Percentiles rank a stretch among this genome's conserved stretches.
These are phyloP conservation scores for Drosophila ambigua DNA, from an alignment of 1,140 invertebrate species.

Conservation along the genomic window DNA sequence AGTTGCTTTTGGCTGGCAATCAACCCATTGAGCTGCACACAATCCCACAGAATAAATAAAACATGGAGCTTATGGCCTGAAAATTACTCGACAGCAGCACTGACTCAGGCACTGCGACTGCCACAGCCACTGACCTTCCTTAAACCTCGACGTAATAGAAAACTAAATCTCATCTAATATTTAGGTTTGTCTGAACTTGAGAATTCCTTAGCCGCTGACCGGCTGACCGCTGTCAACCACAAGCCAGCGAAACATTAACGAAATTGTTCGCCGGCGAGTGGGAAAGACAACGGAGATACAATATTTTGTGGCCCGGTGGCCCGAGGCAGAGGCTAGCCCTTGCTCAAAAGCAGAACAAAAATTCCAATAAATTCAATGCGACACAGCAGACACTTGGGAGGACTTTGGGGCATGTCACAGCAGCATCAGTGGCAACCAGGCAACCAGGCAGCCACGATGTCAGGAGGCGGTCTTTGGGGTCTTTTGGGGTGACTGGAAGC, in stretches of 20 bases:
- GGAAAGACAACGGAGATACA: conserved; percentile 49
- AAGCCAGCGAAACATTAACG: conserved; percentile 70
- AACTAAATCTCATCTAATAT: conserved; percentile 70
- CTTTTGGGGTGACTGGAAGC: not conserved
- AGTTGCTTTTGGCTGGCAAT: conserved; percentile 36
- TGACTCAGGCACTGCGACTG: conserved; percentile 7
- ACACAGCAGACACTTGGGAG: conserved; percentile 80
- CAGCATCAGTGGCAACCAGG: conserved; percentile 26
- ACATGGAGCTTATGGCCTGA: conserved; percentile 61
- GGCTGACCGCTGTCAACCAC: conserved; percentile 66
- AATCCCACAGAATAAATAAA: conserved; percentile 63
- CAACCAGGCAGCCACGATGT: conserved; percentile 27
- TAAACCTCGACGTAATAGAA: conserved; percentile 49
- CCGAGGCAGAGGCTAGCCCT: conserved; percentile 23
- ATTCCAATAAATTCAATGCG: conserved; percentile 82
- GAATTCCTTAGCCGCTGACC: conserved; percentile 11
- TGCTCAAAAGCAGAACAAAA: conserved; percentile 65
- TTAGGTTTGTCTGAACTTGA: conserved; percentile 59
- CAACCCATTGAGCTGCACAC: conserved; percentile 52
- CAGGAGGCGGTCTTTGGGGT: conserved; percentile 5
- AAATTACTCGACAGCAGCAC: conserved; percentile 54
- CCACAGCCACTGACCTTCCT: not conserved
- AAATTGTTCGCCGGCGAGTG: conserved; percentile 55
- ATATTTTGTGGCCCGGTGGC: conserved; percentile 47
- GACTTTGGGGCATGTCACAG: conserved; percentile 77